phyloP scores from a whole-genome alignment of 2,888 invertebrate species.

The Macrostomum cliftonense region DNA sequence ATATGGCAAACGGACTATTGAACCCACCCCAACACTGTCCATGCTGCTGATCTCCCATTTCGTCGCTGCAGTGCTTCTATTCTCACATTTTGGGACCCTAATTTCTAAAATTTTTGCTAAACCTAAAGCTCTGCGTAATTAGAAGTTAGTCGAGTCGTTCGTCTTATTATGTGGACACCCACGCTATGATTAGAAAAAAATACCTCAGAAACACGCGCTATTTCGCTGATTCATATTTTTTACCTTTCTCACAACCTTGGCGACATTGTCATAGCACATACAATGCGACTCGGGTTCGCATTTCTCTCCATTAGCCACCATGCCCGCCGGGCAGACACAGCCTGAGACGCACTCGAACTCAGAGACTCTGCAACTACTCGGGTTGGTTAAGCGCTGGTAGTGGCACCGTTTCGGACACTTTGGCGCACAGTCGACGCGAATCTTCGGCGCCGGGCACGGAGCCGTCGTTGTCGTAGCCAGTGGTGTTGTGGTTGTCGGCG shows the following conservation, averaged over 20 bases:
- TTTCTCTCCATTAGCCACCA: not conserved
- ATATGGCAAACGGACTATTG: no score
- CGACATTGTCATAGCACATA: slow-evolving; percentile 7
- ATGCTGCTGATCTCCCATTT: no score
- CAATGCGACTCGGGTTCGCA: not conserved
- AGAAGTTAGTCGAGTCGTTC: no score
- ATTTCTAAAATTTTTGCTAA: no score
- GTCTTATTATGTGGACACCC: no score
- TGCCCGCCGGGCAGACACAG: not conserved
- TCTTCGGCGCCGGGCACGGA: not conserved
- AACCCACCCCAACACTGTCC: no score
- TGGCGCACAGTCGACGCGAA: not conserved
- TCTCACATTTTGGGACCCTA: no score
- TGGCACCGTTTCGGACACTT: slow-evolving; percentile 2
- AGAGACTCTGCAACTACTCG: not conserved
- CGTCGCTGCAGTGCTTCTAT: no score
- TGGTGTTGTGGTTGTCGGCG: not conserved
- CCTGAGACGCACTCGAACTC: no score
- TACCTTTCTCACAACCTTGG: slow-evolving; percentile 3
- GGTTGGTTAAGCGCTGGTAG: not conserved
- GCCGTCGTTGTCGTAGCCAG: not conserved
- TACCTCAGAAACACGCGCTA: no score
- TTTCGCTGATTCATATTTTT: not conserved
- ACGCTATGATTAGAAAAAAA: no score
- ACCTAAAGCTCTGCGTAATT: no score